Evolutionary conservation across 1,140 invertebrate species (phyloP).

Genomic region (Pseudomyrmex gracilis): DNA sequence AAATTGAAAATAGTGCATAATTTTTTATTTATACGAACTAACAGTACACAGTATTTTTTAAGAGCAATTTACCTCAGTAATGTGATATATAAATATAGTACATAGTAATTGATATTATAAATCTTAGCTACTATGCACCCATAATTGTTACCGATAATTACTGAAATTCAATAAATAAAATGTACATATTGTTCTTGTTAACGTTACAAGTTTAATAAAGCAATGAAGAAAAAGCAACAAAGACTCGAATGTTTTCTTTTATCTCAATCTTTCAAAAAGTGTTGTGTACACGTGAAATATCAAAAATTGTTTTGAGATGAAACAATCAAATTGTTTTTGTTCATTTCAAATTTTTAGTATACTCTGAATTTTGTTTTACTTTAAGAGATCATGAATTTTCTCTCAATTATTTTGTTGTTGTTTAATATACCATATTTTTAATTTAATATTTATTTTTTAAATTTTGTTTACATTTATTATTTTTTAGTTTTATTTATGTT

Average conservation of each 20-base stretch:
- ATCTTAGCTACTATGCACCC: conserved; percentile 24
- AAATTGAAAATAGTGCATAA: not conserved
- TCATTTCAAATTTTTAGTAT: not conserved
- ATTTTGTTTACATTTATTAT: too few relatives aligned
- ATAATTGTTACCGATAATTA: conserved; percentile 56
- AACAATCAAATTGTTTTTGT: not conserved
- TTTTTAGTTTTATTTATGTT: too few relatives aligned
- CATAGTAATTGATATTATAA: conserved; percentile 32
- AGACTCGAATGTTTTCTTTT: not conserved
- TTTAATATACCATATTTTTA: not conserved
- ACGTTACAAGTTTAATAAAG: conserved; percentile 45
- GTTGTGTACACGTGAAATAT: not conserved
- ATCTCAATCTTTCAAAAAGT: not conserved
- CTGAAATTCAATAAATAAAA: not conserved
- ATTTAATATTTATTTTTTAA: not conserved
- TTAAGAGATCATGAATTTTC: not conserved
- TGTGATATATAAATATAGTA: conserved; percentile 35
- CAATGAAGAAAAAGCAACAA: conserved; percentile 31
- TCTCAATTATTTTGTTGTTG: not conserved
- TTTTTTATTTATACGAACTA: conserved; percentile 13
- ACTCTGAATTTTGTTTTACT: conserved; percentile 4
- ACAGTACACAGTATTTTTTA: conserved; percentile 1
- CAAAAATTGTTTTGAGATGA: not conserved
- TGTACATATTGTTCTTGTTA: conserved; percentile 58
- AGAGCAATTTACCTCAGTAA: conserved; percentile 49